Evolutionary conservation across 2,888 invertebrate genomes (phyloP).

Genomic region (Punctoribates punctum): DNA sequence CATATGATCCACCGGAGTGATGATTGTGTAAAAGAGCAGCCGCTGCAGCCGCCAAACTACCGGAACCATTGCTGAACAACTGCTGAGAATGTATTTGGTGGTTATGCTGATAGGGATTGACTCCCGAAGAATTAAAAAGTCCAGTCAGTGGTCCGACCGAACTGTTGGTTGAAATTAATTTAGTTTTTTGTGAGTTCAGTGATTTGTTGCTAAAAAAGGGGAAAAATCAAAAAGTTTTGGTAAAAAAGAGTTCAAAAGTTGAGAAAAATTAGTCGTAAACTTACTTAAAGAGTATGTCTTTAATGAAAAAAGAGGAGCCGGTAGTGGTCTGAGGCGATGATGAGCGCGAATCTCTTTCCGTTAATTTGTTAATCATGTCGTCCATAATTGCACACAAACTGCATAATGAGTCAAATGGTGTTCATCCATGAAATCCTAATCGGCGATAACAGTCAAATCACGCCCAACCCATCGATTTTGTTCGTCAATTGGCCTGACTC

Average conservation of each 20-base stretch:
- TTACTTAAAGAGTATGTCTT: constrained; percentile 39
- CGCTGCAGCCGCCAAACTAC: constrained; percentile 33
- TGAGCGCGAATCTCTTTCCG: background rate
- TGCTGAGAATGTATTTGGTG: constrained; percentile 27
- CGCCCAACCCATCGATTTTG: constrained; percentile 22
- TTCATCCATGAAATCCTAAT: constrained; percentile 32
- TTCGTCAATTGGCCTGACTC: constrained; percentile 24
- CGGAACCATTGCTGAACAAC: background rate
- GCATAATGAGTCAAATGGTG: constrained; percentile 28
- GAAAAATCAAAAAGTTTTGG: background rate
- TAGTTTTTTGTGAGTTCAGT: constrained; percentile 6
- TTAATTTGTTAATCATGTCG: constrained; percentile 34
- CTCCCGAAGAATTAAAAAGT: background rate
- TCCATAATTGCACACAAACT: constrained; percentile 31
- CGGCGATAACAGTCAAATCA: constrained; percentile 32
- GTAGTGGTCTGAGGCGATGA: constrained; percentile 25
- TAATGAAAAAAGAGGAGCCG: constrained; percentile 37
- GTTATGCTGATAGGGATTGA: background rate
- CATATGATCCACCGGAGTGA: background rate
- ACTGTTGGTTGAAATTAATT: background rate
- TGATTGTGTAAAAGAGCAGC: constrained; percentile 39
- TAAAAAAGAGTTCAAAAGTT: background rate
- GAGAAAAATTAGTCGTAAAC: background rate
- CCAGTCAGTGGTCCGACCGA: background rate
- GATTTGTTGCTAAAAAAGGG: constrained; percentile 1